Base-by-base conservation (phyloP, 2,113 vertebrate genomes). In the Eira barbara region DNA sequence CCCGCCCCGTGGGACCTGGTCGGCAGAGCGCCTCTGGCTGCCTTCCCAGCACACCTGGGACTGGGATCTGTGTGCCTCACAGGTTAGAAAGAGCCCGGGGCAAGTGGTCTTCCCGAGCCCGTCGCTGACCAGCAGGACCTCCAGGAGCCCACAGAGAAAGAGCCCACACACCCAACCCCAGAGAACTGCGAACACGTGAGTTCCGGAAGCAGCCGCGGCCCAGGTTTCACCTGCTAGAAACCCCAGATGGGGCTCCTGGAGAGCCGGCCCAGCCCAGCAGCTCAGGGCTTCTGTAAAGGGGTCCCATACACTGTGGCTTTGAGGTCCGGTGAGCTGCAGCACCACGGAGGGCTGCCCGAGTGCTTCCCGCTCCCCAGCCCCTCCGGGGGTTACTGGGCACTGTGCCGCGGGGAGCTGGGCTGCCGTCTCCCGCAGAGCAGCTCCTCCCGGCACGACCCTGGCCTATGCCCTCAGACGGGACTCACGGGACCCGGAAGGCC, bases 341-440 rank as follows among this genome's bases (percentile, higher is more conserved):
- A 36, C 23, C 11, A 21, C 0, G 1, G 17, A 21, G 47, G 47
- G 45, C 47, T 1, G 13, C 78, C n/a, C 69, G 7, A 39, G 1
- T 2, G 11, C 69, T 23, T 21, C 69, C 69, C 5, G 4, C 18
- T 4, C n/a, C 71, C 36, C 4, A 11, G 36, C 10, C 69, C 69
- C 36, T 17, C 8, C 31, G 10, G 12, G 14, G 29, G 12, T 52
- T 31, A 15, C n/a, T 14, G n/a, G 7, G 13, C 49, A 34, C 18
- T 8, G 63, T 7, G 21, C 13, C 10, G 1, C 7, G 29, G 15
- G 11, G 4, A 18, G 63, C 42, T 0, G 4, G 2, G 9, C 55
- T n/a, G 5, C 5, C 12, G 2, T 57, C 63, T 18, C 63, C 31
- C 23, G 31, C 27, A 57, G 31, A 27, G 34, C 1, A 10, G 74